A percentile compares a stretch with the other conserved stretches of the same genome.
phyloP scores from a whole-genome alignment of 2,888 invertebrate genomes.

The Lasius fuliginosus region DNA sequence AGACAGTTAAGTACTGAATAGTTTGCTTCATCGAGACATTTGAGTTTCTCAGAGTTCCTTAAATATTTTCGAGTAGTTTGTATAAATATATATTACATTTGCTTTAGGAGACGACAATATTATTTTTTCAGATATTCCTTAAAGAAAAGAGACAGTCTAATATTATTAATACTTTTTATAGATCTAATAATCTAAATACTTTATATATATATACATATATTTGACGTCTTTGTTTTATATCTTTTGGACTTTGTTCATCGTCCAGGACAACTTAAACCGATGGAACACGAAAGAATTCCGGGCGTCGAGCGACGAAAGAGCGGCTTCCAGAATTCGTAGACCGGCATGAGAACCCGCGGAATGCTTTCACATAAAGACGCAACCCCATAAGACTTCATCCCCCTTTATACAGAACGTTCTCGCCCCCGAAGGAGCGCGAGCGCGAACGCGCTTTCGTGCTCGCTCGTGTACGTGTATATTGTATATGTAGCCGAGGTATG shows the following conservation, averaged over 20 bases:
- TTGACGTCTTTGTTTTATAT: neutral
- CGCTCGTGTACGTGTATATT: conserved; percentile 21
- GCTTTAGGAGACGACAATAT: neutral
- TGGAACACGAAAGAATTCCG: conserved; percentile 68
- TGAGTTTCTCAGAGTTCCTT: neutral
- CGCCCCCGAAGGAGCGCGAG: conserved; percentile 76
- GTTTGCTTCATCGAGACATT: neutral
- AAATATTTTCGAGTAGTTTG: neutral
- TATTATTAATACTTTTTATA: neutral
- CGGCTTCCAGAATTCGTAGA: conserved; percentile 80
- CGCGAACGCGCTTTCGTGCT: conserved; percentile 34
- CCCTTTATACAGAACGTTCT: conserved; percentile 80
- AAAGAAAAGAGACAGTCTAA: neutral
- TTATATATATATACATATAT: neutral
- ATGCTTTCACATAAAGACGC: conserved; percentile 85
- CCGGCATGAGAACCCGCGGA: conserved; percentile 83
- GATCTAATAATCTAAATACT: neutral
- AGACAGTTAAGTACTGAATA: neutral
- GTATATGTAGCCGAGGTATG: conserved; percentile 43
- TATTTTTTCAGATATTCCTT: neutral
- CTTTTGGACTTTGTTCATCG: conserved; percentile 6
- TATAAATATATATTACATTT: neutral
- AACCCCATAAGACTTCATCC: conserved; percentile 82
- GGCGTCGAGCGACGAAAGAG: conserved; percentile 71
- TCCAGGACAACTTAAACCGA: conserved; percentile 64